Evolutionary conservation across 2,113 vertebrate genomes (phyloP).

Genomic region (Stegastes partitus): DNA sequence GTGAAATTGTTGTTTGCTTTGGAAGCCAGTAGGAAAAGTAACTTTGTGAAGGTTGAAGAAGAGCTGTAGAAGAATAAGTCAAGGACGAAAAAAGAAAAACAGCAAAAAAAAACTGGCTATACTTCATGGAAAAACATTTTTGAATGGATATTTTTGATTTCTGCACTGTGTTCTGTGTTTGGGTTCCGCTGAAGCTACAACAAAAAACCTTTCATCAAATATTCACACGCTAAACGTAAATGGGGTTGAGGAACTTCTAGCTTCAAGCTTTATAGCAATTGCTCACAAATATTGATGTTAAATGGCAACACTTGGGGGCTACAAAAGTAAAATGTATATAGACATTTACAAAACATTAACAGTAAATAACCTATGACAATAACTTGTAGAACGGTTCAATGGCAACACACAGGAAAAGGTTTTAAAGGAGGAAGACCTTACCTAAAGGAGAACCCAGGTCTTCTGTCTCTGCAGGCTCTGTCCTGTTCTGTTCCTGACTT

Average conservation of each 20-base stretch:
- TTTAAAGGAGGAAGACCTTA: conserved; percentile 13
- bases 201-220: background rate
- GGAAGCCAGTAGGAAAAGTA: too few relatives aligned
- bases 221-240: background rate
- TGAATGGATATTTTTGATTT: too few relatives aligned
- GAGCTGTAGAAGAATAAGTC: too few relatives aligned
- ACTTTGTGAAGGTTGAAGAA: too few relatives aligned
- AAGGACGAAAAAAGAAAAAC: too few relatives aligned
- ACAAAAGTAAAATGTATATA: too few relatives aligned
- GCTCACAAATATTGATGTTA: background rate
- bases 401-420: background rate
- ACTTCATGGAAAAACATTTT: background rate
- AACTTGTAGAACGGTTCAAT: background rate
- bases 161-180: too few relatives aligned
- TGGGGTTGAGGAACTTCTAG: background rate
- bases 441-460: conserved; percentile 31
- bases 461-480: conserved; percentile 6
- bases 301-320: too few relatives aligned
- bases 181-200: background rate
- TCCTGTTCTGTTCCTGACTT: background rate
- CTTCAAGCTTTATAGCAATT: background rate
- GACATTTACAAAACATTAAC: too few relatives aligned
- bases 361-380: too few relatives aligned
- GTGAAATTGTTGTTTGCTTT: too few relatives aligned
- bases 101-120: background rate